Percentiles rank a stretch among this genome's conserved stretches.
Conservation (phyloP, 2,797 vertebrate genomes). For the Trachurus trachurus region DNA sequence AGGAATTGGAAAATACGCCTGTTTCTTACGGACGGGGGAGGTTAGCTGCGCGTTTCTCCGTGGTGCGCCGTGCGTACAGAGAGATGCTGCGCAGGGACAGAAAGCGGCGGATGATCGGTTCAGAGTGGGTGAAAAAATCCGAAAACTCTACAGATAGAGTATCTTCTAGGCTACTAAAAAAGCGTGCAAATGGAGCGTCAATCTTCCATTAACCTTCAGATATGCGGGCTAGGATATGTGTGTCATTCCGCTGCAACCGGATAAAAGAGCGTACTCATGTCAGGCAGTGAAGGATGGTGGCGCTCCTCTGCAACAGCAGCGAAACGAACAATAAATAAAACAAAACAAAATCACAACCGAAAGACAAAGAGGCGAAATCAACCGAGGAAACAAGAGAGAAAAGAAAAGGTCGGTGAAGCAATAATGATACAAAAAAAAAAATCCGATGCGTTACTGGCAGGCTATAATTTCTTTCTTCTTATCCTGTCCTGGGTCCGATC, state of each 20-base stretch:
- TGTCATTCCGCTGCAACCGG: constrained; percentile 79
- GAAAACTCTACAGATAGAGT: constrained; percentile 59
- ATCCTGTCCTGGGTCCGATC: constrained; percentile 72
- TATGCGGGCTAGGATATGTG: constrained; percentile 64
- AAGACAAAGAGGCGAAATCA: constrained; percentile 66
- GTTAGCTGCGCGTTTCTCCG: constrained; percentile 67
- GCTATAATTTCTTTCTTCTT: constrained; percentile 52
- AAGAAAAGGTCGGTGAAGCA: constrained; percentile 41
- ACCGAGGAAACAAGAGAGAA: constrained; percentile 38
- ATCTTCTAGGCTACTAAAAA: constrained; percentile 55
- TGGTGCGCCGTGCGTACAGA: constrained; percentile 67
- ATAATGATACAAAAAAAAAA: constrained; percentile 39
- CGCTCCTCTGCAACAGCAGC: constrained; percentile 77
- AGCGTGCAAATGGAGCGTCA: constrained; percentile 64
- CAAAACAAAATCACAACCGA: constrained; percentile 50
- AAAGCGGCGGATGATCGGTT: constrained; percentile 54
- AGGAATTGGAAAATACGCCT: constrained; percentile 74
- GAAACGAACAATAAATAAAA: constrained; percentile 63
- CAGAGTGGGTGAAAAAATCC: constrained; percentile 51
- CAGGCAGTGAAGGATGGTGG: constrained; percentile 75
- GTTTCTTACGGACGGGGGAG: constrained; percentile 69
- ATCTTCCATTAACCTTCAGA: constrained; percentile 75
- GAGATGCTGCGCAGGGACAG: constrained; percentile 78
- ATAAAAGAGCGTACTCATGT: constrained; percentile 72
- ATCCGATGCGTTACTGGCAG: constrained; percentile 41